Evolutionary conservation across 1,140 invertebrate species (phyloP).

Genomic region (Ylistrum balloti): DNA sequence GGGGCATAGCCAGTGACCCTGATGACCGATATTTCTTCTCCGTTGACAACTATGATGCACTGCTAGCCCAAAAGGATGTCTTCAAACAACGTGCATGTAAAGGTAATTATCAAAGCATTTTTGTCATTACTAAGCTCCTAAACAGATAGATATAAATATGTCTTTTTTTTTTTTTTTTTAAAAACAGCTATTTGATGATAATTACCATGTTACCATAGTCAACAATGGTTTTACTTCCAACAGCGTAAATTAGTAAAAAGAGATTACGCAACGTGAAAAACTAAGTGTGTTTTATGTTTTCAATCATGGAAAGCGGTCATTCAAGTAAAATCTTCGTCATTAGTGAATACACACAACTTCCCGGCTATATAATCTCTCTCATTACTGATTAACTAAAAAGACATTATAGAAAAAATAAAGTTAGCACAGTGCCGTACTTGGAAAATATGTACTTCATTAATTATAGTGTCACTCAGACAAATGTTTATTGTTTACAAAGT

Average conservation of each 20-base stretch:
- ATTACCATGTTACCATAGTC: too few species aligned
- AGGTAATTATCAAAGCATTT: conserved; percentile 46
- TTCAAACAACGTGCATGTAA: conserved; percentile 64
- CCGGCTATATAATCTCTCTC: too few species aligned
- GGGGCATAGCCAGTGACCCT: conserved; percentile 62
- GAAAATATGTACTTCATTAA: background rate
- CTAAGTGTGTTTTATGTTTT: background rate
- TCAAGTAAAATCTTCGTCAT: background rate
- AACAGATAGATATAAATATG: too few species aligned
- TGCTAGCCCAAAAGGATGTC: conserved; percentile 62
- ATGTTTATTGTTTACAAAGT: background rate
- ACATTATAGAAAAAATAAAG: background rate
- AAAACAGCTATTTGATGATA: too few species aligned
- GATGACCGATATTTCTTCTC: conserved; percentile 58
- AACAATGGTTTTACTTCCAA: too few species aligned
- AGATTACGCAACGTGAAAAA: too few species aligned
- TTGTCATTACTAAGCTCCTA: too few species aligned
- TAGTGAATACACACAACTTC: background rate
- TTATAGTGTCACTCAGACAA: background rate
- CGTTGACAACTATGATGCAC: conserved; percentile 61
- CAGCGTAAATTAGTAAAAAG: too few species aligned
- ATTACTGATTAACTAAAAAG: background rate
- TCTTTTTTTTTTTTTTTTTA: too few species aligned
- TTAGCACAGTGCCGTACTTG: background rate
- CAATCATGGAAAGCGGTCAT: background rate